phyloP scores from a whole-genome alignment of 2,113 vertebrate genomes.

The Oncorhynchus keta region DNA sequence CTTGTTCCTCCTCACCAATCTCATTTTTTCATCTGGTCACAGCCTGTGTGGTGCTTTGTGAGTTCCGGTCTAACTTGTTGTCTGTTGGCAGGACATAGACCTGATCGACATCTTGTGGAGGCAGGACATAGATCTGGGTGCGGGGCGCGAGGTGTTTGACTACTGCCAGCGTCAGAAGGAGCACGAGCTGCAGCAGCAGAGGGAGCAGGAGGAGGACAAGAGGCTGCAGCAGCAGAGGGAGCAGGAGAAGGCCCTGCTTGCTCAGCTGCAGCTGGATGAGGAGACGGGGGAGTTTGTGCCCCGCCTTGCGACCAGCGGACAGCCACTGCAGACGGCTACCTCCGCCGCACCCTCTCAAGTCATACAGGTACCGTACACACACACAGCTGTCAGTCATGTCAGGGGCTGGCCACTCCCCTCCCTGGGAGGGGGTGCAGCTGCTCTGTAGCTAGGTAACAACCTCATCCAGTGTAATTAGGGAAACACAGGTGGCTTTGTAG shows the following conservation, averaged over 20 bases:
- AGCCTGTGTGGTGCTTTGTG: neutral
- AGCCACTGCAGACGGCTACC: conserved; percentile 66
- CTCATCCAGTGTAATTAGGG: conserved; percentile 47
- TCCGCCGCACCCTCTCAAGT: conserved; percentile 60
- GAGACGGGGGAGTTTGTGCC: conserved; percentile 97
- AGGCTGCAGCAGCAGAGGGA: conserved; percentile 84
- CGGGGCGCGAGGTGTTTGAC: conserved; percentile 93
- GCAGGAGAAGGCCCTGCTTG: conserved; percentile 88
- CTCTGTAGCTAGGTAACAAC: conserved; percentile 65
- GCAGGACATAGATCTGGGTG: conserved; percentile 97
- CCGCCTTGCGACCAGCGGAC: conserved; percentile 61
- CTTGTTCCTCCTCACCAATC: neutral
- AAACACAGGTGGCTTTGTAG: conserved; percentile 1
- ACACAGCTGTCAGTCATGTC: too few species aligned
- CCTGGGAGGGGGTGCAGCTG: conserved; percentile 24
- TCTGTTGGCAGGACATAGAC: conserved; percentile 85
- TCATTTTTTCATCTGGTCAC: neutral
- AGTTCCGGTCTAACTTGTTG: neutral
- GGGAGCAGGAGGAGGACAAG: conserved; percentile 91
- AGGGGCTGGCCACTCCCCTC: conserved; percentile 25
- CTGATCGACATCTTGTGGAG: conserved; percentile 98
- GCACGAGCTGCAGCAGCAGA: conserved; percentile 90
- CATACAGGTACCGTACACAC: conserved; percentile 76
- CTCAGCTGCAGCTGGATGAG: conserved; percentile 91
- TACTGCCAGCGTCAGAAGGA: conserved; percentile 91